Conservation (phyloP, 2,113 vertebrate genomes). For the Peromyscus polionotus region DNA sequence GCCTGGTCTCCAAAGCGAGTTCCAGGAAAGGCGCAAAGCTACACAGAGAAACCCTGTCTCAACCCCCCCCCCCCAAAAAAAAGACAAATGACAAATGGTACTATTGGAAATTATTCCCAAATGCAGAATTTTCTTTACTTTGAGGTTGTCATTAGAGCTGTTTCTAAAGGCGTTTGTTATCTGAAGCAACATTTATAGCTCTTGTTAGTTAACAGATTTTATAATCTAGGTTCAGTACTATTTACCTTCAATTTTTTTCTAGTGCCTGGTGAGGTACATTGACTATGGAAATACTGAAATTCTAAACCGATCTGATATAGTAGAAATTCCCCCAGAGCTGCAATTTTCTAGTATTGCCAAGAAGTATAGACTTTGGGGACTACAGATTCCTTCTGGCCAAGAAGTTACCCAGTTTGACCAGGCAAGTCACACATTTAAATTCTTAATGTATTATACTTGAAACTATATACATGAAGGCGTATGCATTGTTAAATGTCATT, state of each 20-base stretch:
- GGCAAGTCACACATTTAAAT: slow-evolving; percentile 80
- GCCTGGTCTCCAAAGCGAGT: too few relatives aligned
- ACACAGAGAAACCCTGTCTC: too few relatives aligned
- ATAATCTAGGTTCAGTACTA: slow-evolving; percentile 37
- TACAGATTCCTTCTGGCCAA: slow-evolving; percentile 84
- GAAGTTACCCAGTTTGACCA: slow-evolving; percentile 86
- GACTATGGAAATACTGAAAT: slow-evolving; percentile 91
- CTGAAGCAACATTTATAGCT: slow-evolving; percentile 45
- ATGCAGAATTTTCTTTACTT: slow-evolving; percentile 45
- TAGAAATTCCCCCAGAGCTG: slow-evolving; percentile 88
- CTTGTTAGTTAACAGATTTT: slow-evolving; percentile 55
- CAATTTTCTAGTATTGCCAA: slow-evolving; percentile 84
- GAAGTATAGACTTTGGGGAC: slow-evolving; percentile 89
- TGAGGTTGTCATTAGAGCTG: slow-evolving; percentile 10
- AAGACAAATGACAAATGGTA: slow-evolving; percentile 18
- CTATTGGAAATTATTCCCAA: slow-evolving; percentile 14
- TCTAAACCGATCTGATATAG: slow-evolving; percentile 86
- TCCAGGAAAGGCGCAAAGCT: too few relatives aligned
- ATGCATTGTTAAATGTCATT: slow-evolving; percentile 51
- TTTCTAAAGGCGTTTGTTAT: slow-evolving; percentile 66
- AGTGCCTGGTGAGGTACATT: slow-evolving; percentile 89
- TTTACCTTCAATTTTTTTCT: slow-evolving; percentile 51
- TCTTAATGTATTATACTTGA: slow-evolving; percentile 28
- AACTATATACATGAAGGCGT: slow-evolving; percentile 48
- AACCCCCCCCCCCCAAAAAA: not conserved